Conservation (phyloP, 2,797 vertebrate species). For the Sardinella longiceps region DNA sequence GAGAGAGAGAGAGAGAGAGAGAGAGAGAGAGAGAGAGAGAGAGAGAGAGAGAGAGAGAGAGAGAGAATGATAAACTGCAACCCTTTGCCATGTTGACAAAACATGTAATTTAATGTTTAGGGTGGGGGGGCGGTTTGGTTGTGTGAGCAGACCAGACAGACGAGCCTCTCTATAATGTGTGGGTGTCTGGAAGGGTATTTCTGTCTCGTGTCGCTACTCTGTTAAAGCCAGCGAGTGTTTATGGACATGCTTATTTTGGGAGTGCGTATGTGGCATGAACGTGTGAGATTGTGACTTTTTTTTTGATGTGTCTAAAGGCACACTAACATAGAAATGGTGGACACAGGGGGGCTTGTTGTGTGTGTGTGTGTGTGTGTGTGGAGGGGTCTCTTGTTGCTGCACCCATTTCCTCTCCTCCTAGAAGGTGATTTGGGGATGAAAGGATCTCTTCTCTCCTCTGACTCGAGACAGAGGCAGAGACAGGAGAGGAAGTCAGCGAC, state of each 20-base stretch:
- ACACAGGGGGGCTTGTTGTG: constrained; percentile 12
- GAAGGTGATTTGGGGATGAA: constrained; percentile 55
- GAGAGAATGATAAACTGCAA: constrained; percentile 45
- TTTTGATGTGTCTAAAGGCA: constrained; percentile 18
- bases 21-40: constrained; percentile 35
- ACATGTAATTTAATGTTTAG: constrained; percentile 10
- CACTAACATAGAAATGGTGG: not conserved
- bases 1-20: constrained; percentile 12
- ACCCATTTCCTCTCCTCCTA: constrained; percentile 55
- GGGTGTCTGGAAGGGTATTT: constrained; percentile 1
- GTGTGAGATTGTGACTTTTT: constrained; percentile 4
- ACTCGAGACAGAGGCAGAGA: constrained; percentile 39
- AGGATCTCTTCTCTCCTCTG: constrained; percentile 44
- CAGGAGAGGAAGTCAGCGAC: constrained; percentile 32
- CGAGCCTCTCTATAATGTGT: not conserved
- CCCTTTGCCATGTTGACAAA: constrained; percentile 15
- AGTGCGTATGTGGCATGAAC: constrained; percentile 19
- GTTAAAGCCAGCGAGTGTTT: not conserved
- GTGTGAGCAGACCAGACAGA: not conserved
- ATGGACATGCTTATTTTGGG: constrained; percentile 3
- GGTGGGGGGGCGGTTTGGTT: not conserved
- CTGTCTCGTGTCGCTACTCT: not conserved
- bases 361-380: constrained; percentile 34
- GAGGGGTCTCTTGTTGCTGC: constrained; percentile 40
- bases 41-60: constrained; percentile 40